phyloP scores from a whole-genome alignment of 2,113 vertebrate species.

The Phoxinus phoxinus region DNA sequence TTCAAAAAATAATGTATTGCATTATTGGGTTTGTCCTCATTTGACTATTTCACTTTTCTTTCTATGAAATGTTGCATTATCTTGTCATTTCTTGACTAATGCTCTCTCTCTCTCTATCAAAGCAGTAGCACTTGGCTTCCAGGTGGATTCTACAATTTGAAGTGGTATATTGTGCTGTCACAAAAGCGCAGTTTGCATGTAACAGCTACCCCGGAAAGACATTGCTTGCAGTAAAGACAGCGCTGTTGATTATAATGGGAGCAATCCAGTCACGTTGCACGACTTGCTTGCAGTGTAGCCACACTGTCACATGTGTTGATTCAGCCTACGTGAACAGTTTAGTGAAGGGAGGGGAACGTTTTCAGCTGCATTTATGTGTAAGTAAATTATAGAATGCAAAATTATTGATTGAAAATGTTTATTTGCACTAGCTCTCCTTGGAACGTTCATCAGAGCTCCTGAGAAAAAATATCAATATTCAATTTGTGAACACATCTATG shows the following conservation, averaged over 20 bases:
- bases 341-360: neutral
- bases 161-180: neutral
- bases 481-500: neutral
- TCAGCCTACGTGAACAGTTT: neutral
- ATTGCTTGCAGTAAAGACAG: conserved; percentile 9
- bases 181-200: neutral
- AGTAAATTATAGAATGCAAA: neutral
- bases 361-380: neutral
- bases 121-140: neutral
- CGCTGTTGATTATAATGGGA: neutral
- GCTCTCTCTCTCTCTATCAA: neutral
- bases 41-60: neutral
- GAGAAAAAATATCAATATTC: neutral
- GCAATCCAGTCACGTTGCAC: neutral
- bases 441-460: neutral
- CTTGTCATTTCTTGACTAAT: neutral
- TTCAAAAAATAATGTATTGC: neutral
- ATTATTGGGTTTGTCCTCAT: conserved; percentile 2
- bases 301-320: neutral
- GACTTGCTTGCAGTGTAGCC: neutral
- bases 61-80: neutral
- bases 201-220: neutral
- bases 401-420: neutral
- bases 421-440: neutral
- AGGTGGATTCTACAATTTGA: neutral